These are phyloP conservation scores for Atherix ibis DNA, from an alignment of 2,888 invertebrate species.

Conservation along the genomic window DNA sequence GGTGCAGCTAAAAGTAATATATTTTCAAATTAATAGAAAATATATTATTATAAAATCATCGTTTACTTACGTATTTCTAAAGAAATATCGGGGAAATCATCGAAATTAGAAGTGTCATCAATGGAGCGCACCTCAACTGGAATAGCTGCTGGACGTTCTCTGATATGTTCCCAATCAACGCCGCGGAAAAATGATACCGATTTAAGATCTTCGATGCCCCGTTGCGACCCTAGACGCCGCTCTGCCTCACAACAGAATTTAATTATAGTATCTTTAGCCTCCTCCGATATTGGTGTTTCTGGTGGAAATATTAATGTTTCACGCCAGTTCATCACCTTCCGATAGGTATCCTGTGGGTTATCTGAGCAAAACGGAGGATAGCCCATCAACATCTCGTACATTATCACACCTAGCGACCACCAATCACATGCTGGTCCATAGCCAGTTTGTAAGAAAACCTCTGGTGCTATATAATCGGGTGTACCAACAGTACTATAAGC, in stretches of 20 bases:
- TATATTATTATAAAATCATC: neutral
- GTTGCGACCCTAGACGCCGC: slow-evolving; percentile 74
- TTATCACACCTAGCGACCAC: slow-evolving; percentile 99
- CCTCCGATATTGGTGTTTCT: slow-evolving; percentile 97
- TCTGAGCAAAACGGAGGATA: slow-evolving; percentile 99
- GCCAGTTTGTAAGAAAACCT: slow-evolving; percentile 95
- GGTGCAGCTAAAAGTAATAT: slow-evolving; percentile 52
- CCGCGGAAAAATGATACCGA: slow-evolving; percentile 86
- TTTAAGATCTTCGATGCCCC: slow-evolving; percentile 88
- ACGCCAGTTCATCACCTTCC: slow-evolving; percentile 98
- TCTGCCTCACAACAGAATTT: slow-evolving; percentile 97
- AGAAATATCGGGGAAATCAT: slow-evolving; percentile 99
- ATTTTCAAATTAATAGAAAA: slow-evolving; percentile 2
- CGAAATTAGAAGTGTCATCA: slow-evolving; percentile 99
- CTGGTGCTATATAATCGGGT: slow-evolving; percentile 99
- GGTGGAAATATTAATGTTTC: slow-evolving; percentile 97
- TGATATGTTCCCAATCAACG: slow-evolving; percentile 98
- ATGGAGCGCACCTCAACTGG: slow-evolving; percentile 96
- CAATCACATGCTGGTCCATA: slow-evolving; percentile 98
- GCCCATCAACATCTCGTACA: slow-evolving; percentile 99
- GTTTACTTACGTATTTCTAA: slow-evolving; percentile 84
- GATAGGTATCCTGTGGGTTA: slow-evolving; percentile 38
- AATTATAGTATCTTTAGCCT: slow-evolving; percentile 86
- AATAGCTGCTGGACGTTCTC: slow-evolving; percentile 96
- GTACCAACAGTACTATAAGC: slow-evolving; percentile 94